Evolutionary conservation across 64 coral and sea anemone species (phyloP), one percentile per base, ranked within the genome.

Genomic region (Exaiptasia diaphana): DNA sequence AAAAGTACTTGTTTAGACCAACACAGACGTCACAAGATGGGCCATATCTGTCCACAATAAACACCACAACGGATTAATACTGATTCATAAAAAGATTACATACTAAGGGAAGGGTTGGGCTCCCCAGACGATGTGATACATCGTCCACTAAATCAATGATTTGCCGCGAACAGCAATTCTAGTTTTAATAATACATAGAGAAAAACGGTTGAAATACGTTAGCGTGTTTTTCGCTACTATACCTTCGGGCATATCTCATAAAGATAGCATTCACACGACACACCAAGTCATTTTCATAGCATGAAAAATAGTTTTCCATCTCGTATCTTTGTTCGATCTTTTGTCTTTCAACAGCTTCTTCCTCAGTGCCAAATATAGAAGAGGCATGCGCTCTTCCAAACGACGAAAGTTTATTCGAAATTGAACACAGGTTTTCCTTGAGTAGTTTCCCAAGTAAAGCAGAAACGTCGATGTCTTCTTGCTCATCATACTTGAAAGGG

Each of bases 181-280:
- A n/a, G n/a, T n/a, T n/a, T n/a, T n/a, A n/a, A n/a, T n/a, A n/a
- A n/a, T n/a, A n/a, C n/a, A n/a, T n/a, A n/a, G n/a, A n/a, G n/a
- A n/a, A n/a, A n/a, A n/a, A n/a, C n/a, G n/a, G n/a, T n/a, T n/a
- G n/a, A n/a, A n/a, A n/a, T n/a, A n/a, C n/a, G n/a, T n/a, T n/a
- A n/a, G n/a, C n/a, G n/a, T n/a, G n/a, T n/a, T n/a, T n/a, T n/a
- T n/a, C n/a, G n/a, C n/a, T n/a, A n/a, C 68, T 41, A 22, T 60
- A 93, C 77, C 86, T 22, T 18, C 72, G 49, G 41, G 91, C 91
- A 25, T 67, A 94, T 56, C 85, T 94, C 91, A 94, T 94, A 69
- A 94, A 94, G 46, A 94, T 83, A 57, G 71, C 78, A 58, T 94
- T 75, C 24, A 94, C 91, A 7, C 86, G 72, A 73, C 61, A 82